Conservation (phyloP, 2,888 invertebrate genomes). For the Anoplius nigerrimus region DNA sequence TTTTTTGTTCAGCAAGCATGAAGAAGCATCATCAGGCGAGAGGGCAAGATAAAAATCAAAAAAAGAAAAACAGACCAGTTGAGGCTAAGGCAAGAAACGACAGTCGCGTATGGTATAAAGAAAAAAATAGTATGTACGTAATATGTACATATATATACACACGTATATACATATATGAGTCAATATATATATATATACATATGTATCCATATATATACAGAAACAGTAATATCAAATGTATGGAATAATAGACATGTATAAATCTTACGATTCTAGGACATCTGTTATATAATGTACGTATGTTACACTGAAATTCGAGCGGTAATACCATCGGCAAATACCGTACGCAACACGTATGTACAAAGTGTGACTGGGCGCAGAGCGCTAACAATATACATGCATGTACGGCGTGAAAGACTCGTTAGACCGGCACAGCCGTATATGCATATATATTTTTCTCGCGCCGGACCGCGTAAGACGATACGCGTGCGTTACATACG, state of each 20-base stretch:
- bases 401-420: slow-evolving; percentile 1
- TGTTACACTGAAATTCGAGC: neutral
- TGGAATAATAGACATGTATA: slow-evolving; percentile 1
- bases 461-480: slow-evolving; percentile 34
- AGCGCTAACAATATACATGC: neutral
- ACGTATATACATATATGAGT: slow-evolving; percentile 10
- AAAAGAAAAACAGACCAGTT: slow-evolving; percentile 75
- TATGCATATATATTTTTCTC: slow-evolving; percentile 24
- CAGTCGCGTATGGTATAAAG: slow-evolving; percentile 47
- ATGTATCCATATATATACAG: slow-evolving; percentile 10
- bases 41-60: slow-evolving; percentile 75
- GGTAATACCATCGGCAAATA: too few relatives aligned
- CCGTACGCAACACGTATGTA: neutral
- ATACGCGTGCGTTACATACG: slow-evolving; percentile 28
- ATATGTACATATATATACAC: slow-evolving; percentile 11
- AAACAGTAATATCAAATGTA: slow-evolving; percentile 2
- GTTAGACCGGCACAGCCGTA: slow-evolving; percentile 11
- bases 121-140: slow-evolving; percentile 6
- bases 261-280: neutral
- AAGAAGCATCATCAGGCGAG: slow-evolving; percentile 76
- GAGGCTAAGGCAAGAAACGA: slow-evolving; percentile 64
- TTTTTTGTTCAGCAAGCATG: slow-evolving; percentile 74
- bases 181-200: slow-evolving; percentile 9
- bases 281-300: neutral
- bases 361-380: too few relatives aligned